Conservation (phyloP, 2,113 vertebrate genomes). For the Reinhardtius hippoglossoides region DNA sequence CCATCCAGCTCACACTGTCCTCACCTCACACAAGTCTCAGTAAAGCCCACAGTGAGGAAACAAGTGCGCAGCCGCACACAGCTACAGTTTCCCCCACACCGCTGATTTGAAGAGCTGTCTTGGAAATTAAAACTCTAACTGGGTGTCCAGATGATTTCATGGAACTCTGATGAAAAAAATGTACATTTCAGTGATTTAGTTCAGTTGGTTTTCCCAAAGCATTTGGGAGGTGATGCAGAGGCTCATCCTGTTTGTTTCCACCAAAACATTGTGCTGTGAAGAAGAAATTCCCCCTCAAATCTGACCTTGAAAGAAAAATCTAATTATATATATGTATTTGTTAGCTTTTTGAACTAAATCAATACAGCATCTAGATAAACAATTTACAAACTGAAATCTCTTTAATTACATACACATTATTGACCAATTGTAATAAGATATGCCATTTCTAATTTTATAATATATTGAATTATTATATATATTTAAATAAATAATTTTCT, state of each 20-base stretch:
- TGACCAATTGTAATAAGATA: slow-evolving; percentile 76
- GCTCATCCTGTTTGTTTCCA: too few species aligned
- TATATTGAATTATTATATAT: slow-evolving; percentile 68
- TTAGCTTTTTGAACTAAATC: slow-evolving; percentile 3
- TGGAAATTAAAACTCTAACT: not conserved
- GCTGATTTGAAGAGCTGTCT: not conserved
- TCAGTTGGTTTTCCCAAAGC: not conserved
- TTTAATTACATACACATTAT: slow-evolving; percentile 67
- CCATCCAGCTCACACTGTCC: slow-evolving; percentile 2
- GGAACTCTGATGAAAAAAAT: not conserved
- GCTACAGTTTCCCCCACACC: slow-evolving; percentile 11
- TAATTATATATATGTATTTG: slow-evolving; percentile 3
- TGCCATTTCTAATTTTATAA: slow-evolving; percentile 69
- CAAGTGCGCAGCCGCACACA: slow-evolving; percentile 15
- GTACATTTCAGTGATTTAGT: not conserved
- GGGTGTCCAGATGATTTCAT: not conserved
- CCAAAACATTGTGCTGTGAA: too few species aligned
- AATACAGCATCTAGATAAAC: slow-evolving; percentile 40
- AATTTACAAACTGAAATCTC: too few species aligned
- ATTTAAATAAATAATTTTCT: slow-evolving; percentile 43
- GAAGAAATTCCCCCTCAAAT: too few species aligned
- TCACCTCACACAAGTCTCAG: slow-evolving; percentile 7
- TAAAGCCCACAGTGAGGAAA: slow-evolving; percentile 48
- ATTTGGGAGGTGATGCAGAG: not conserved
- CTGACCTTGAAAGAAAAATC: too few species aligned